These are phyloP conservation scores for Cotesia congregata DNA, from an alignment of 2,888 invertebrate species.

Conservation along the genomic window DNA sequence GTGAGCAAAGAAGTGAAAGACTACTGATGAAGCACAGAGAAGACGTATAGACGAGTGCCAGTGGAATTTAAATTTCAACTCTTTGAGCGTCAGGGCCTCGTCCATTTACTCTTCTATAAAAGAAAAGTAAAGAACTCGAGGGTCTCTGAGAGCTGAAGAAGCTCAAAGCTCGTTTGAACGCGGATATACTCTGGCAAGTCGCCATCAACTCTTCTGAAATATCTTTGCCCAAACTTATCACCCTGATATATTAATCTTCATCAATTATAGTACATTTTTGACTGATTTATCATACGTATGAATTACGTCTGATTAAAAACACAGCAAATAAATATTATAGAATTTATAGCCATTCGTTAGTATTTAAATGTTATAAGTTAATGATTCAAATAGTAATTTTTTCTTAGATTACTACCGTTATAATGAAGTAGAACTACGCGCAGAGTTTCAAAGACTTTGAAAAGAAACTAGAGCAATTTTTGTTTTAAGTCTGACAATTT, in stretches of 20 bases:
- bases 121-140: constrained; percentile 47
- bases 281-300: background rate
- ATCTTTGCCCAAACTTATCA: constrained; percentile 29
- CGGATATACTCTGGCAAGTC: constrained; percentile 49
- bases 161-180: constrained; percentile 48
- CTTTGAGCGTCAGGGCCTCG: constrained; percentile 47
- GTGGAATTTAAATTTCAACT: constrained; percentile 51
- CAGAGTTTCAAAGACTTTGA: no score
- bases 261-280: background rate
- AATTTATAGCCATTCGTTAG: no score
- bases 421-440: no score
- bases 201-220: constrained; percentile 41
- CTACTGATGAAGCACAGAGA: constrained; percentile 22
- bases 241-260: constrained; percentile 1
- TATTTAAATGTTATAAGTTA: no score
- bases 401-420: no score
- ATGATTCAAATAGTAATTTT: no score
- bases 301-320: background rate
- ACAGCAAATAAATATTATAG: no score
- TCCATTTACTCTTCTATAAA: constrained; percentile 49
- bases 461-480: no score
- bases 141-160: constrained; percentile 45
- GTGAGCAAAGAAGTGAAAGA: constrained; percentile 25
- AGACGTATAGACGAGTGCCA: constrained; percentile 36
- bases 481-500: no score